A percentile compares a stretch with the other conserved stretches of the same genome.
These are phyloP conservation scores for Microctonus brassicae DNA, from an alignment of 2,888 invertebrate species.

Conservation along the genomic window DNA sequence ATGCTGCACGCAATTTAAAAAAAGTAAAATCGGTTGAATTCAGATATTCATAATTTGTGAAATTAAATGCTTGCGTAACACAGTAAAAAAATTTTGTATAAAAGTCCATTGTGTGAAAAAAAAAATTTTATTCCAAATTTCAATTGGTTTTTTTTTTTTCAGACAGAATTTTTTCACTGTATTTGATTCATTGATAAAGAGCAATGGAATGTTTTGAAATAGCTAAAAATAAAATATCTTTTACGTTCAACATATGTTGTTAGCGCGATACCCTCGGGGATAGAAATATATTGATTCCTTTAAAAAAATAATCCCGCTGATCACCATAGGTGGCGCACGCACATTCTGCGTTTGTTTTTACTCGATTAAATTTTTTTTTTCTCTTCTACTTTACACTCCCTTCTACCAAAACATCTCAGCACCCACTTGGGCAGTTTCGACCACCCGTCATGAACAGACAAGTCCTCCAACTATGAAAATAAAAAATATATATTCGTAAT, in stretches of 20 bases:
- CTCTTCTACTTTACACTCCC: neutral
- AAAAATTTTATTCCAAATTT: too few species aligned
- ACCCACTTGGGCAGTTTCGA: constrained; percentile 48
- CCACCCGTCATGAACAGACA: constrained; percentile 52
- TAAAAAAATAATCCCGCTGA: constrained; percentile 54
- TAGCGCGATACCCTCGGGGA: neutral
- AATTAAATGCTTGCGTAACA: too few species aligned
- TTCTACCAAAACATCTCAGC: constrained; percentile 4
- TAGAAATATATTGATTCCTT: constrained; percentile 26
- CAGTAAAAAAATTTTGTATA: too few species aligned
- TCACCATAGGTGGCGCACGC: constrained; percentile 48
- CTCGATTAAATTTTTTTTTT: constrained; percentile 15
- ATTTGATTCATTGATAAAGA: neutral
- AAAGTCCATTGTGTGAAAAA: too few species aligned
- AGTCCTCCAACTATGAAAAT: neutral
- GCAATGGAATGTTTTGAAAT: neutral
- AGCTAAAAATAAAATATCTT: constrained; percentile 8
- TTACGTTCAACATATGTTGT: neutral
- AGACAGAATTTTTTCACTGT: too few species aligned
- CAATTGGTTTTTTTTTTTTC: too few species aligned
- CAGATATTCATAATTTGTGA: too few species aligned
- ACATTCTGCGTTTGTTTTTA: constrained; percentile 53
- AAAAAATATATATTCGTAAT: neutral
- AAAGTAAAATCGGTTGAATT: too few species aligned
- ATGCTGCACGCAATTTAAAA: neutral